Conservation (phyloP, 2,888 invertebrate species). For the Baronia brevicornis region DNA sequence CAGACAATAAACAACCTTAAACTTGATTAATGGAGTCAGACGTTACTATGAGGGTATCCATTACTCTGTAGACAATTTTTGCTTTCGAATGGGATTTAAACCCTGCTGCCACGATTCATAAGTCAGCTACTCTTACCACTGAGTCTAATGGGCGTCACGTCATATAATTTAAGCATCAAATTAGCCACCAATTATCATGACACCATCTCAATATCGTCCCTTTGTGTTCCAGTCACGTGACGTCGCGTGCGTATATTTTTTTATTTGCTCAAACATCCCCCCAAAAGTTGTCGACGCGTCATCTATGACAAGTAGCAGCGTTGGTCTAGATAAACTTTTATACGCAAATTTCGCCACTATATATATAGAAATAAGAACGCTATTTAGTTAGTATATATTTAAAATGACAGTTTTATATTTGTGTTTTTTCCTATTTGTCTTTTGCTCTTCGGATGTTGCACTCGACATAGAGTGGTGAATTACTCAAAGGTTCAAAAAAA, state of each 20-base stretch:
- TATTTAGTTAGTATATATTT: neutral
- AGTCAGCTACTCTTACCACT: no score
- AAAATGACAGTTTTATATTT: constrained; percentile 22
- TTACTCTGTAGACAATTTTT: no score
- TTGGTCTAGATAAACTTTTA: neutral
- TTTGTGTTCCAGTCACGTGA: constrained; percentile 51
- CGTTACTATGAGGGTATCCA: no score
- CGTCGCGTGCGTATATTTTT: constrained; percentile 55
- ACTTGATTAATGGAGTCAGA: no score
- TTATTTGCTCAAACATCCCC: constrained; percentile 65
- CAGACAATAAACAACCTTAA: no score
- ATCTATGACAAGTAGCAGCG: constrained; percentile 24
- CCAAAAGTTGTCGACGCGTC: constrained; percentile 68
- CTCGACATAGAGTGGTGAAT: constrained; percentile 36
- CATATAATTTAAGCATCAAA: constrained; percentile 37
- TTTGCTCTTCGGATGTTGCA: constrained; percentile 61
- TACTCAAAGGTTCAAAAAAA: no score
- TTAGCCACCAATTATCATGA: constrained; percentile 61
- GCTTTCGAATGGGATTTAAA: no score
- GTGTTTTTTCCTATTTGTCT: constrained; percentile 35
- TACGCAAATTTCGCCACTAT: constrained; percentile 3
- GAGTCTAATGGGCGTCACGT: constrained; percentile 27
- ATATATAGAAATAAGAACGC: neutral
- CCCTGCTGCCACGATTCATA: no score
- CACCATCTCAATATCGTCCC: constrained; percentile 60